Evolutionary conservation across 2,888 invertebrate species (phyloP), one percentile per base, ranked within the genome.

Genomic region (Nomada fucata): DNA sequence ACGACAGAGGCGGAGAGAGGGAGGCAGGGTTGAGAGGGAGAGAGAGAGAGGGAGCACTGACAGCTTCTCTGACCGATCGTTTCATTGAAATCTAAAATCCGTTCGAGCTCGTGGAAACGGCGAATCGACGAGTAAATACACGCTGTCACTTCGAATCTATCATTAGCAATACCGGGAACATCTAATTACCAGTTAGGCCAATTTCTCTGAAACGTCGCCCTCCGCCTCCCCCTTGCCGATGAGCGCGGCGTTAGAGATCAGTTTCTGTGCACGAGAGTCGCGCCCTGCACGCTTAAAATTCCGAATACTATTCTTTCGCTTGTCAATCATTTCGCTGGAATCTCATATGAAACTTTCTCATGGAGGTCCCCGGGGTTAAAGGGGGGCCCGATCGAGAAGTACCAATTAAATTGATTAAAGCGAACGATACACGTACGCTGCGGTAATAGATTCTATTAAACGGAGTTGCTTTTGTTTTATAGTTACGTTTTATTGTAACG

Each of bases 131-230:
- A 9, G 47, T 80, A 81, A 81, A 59, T 74, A 70, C 55, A 80
- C 50, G 60, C 64, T 80, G 81, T 69, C 81, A 70, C 60, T 65
- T 65, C 2, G 18, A 65, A 73, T 74, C 81, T 74, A 79, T 81
- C 80, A 74, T 81, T 81, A 79, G 53, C 60, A 76, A 57, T 76
- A 71, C 76, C 36, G 29, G 71, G 71, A 76, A 82, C 36, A 47
- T 65, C 57, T 76, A 82, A 82, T 82, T 76, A 71, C 57, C 59
- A 42, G 76, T 63, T 76, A 23, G 64, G 70, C 57, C 61, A 82
- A 82, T 81, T 71, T 59, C 81, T 47, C 75, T 67, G 68, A 67
- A 65, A 50, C 47, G 50, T 69, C 55, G 50, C 52, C 65, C 59
- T 26, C 63, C 57, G 47, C 23, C 20, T 64, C 23, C 2, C 36